Conservation (phyloP, 2,113 vertebrate genomes). For the Cheirogaleus medius region DNA sequence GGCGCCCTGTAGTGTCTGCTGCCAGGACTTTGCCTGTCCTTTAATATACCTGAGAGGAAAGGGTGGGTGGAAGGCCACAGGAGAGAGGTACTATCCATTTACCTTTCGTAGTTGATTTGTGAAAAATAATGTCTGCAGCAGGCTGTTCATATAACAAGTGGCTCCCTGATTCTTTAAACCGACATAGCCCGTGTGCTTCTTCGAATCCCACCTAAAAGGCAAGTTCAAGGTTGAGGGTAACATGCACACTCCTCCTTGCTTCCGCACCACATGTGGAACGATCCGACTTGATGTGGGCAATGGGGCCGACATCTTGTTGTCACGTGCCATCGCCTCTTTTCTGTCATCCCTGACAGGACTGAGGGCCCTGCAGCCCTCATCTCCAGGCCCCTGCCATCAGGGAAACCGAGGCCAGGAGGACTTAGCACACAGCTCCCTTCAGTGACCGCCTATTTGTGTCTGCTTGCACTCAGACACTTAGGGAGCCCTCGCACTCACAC, state of each 20-base stretch:
- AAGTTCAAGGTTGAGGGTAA: constrained; percentile 22
- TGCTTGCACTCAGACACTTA: background rate
- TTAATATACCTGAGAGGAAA: background rate
- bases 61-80: background rate
- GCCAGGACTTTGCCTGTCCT: background rate
- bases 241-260: background rate
- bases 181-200: constrained; percentile 99
- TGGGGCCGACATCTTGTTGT: background rate
- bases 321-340: background rate
- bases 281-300: accelerated
- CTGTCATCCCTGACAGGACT: background rate
- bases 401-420: background rate
- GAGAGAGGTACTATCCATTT: constrained; percentile 44
- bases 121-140: constrained; percentile 99
- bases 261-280: accelerated
- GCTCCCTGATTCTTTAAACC: constrained; percentile 99
- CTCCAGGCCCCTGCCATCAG: accelerated
- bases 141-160: constrained; percentile 99
- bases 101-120: constrained; percentile 99
- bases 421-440: background rate
- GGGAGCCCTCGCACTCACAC: accelerated
- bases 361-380: background rate
- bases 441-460: accelerated
- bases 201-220: constrained; percentile 95
- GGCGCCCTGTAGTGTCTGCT: background rate